Evolutionary conservation across 2,113 vertebrate genomes (phyloP), one percentile per base, ranked within the genome.

Genomic region (Danionella cerebrum): DNA sequence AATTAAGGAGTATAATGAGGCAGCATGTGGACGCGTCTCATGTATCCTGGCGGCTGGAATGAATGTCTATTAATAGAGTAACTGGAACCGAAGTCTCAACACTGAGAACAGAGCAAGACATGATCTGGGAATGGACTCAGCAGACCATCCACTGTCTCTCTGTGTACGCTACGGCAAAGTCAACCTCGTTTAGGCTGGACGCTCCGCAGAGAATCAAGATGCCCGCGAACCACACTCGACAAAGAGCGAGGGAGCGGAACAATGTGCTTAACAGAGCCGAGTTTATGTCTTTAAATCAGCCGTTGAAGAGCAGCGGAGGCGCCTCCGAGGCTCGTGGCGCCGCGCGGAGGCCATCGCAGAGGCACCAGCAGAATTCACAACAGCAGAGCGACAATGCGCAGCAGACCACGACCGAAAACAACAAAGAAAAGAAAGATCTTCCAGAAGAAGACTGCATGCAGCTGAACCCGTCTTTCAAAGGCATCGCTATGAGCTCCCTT

Each of bases 371-470:
- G 31, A 69, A 74, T 77, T 77, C 70, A 31, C 36, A 55, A 18
- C 82, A 81, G 55, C 81, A 79, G 73, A 19, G 53, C 16, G 3
- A 65, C 0, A 67, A 14, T 10, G 53, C 78, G 41, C 79, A 75
- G 72, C 85, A 85, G 4, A 73, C 83, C 24, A 53, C 82, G 1
- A 67, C n/a, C 5, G 80, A 79, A 0, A 84, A 39, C 29, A 44
- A 81, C 70, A 90, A 89, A 1, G 90, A 91, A 47, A 78, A 82
- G 2, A 82, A 88, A 76, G 91, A 92, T 13, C 85, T 90, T 62
- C 93, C 94, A 0, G 94, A 96, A 73, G 93, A 95, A 80, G 94
- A 97, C 81, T 96, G 94, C 82, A 97, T 97, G 90, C 94, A 94
- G 86, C 90, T 97, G 33, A 95, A 97, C 79, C 94, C 94, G 0